Base-by-base conservation (phyloP, 1,140 invertebrate species). In the Trichoplusia ni region DNA sequence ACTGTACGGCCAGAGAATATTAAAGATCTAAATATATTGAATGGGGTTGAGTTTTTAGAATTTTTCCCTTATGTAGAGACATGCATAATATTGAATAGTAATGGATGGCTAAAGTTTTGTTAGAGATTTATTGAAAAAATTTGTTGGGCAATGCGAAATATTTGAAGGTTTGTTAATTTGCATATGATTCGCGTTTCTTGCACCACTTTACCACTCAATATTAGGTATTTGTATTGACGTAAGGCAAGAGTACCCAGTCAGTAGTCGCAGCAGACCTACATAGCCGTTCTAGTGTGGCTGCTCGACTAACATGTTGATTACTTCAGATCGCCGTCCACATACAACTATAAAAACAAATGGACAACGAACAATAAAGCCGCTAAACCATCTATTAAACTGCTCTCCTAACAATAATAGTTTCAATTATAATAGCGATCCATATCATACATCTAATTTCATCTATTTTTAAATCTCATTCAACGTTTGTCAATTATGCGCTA, bases 31-130 rank as follows among this genome's bases (percentile, higher is more conserved):
- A 81, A 69, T 64, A 59, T 76, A 79, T 89, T 84, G 77, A 84
- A 82, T 87, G 81, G 82, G 18, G 70, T 76, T 78, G 80, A 83
- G 85, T 88, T 88, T 84, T 88, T 84, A 75, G 85, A 88, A 88
- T 86, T 84, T 82, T 73, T 78, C 44, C 61, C 65, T 72, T 79
- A 75, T 72, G 76, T 73, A 73, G 73, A 75, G 82, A 79, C 64
- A 73, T 71, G 79, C 62, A 75, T 70, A 78, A 77, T 81, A 78
- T 79, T 81, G 74, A 82, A 71, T 62, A 64, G 60, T 69, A 69
- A 73, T 67, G 35, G 33, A 35, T 42, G 8, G 18, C 8, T 47
- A 11, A n/a, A 16, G 35, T 35, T 53, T 60, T 35, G 37, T 33
- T 54, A 6, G 56, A 9, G 29, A 14, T 64, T 64, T 46, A 53